Evolutionary conservation across 2,113 vertebrate genomes (phyloP).

Genomic region (Eublepharis macularius): DNA sequence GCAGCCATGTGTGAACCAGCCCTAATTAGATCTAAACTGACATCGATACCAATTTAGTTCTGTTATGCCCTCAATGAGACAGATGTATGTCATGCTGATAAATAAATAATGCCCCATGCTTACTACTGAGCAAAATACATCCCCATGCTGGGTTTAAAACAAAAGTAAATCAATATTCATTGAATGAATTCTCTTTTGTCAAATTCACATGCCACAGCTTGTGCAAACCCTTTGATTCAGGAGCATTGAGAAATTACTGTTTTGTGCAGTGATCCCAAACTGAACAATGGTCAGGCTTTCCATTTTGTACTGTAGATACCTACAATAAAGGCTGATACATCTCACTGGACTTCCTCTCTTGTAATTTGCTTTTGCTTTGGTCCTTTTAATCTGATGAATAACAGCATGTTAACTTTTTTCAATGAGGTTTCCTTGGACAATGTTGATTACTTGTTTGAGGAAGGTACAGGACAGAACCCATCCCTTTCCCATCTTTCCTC

Average conservation of each 20-base stretch:
- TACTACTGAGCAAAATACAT: conserved; percentile 1
- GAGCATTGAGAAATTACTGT: neutral
- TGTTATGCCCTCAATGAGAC: neutral
- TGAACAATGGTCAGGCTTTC: neutral
- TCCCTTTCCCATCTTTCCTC: neutral
- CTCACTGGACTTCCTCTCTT: neutral
- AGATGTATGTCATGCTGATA: neutral
- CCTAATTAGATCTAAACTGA: conserved; percentile 1
- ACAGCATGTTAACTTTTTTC: neutral
- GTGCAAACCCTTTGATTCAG: neutral
- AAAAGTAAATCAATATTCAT: neutral
- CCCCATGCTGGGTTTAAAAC: neutral
- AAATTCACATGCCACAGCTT: neutral
- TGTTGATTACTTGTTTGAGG: neutral
- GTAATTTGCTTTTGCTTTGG: neutral
- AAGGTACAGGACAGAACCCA: neutral
- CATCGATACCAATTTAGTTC: neutral
- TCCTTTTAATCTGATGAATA: neutral
- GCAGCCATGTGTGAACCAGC: neutral
- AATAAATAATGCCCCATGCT: conserved; percentile 5
- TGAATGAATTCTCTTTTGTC: neutral
- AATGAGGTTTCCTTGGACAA: neutral
- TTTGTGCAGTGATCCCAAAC: neutral
- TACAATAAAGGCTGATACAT: neutral
- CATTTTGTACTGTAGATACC: neutral